Evolutionary conservation across 2,113 vertebrate genomes (phyloP), one percentile per base, ranked within the genome.

Genomic region (Podarcis muralis): DNA sequence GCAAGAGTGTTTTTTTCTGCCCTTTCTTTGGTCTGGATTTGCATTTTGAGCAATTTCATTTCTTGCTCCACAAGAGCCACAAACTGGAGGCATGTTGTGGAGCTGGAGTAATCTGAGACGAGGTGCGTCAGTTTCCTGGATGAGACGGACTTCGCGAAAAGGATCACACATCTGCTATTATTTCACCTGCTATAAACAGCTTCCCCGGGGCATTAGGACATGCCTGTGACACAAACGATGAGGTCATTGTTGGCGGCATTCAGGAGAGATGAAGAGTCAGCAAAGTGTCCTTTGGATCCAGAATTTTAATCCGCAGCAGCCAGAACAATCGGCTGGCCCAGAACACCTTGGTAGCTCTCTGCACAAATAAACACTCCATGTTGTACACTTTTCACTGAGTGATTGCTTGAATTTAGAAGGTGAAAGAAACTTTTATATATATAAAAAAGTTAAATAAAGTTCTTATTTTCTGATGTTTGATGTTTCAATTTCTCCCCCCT

Each of bases 131-230:
- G 35, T 80, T 90, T 32, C 3, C 71, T 90, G 66, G 8, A 20
- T 89, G 80, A 84, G 86, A 78, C 75, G 83, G 92, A 88, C 13
- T 35, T 27, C 5, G 30, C 25, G 66, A 90, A 89, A 90, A 5
- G 59, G 91, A 53, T 12, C 11, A 66, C 7, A 69, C 0, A 0
- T 43, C 71, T 93, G 57, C 87, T 91, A 83, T 81, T 12, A 88
- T 90, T 30, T 89, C 87, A 87, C 35, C 5, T 5, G 93, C 82
- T 68, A 87, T 87, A 91, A 94, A 90, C 48, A 78, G n/a, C 7
- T 94, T 90, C 82, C 74, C 90, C 89, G 89, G 23, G 57, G 75
- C 83, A 90, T 88, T 16, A 66, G 62, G 81, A 88, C 27, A 87
- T 40, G 35, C 71, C 81, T 85, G 43, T 89, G 91, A 90, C 16